These are phyloP conservation scores for Drosophila truncata DNA, from an alignment of 1,140 invertebrate species.

Conservation along the genomic window DNA sequence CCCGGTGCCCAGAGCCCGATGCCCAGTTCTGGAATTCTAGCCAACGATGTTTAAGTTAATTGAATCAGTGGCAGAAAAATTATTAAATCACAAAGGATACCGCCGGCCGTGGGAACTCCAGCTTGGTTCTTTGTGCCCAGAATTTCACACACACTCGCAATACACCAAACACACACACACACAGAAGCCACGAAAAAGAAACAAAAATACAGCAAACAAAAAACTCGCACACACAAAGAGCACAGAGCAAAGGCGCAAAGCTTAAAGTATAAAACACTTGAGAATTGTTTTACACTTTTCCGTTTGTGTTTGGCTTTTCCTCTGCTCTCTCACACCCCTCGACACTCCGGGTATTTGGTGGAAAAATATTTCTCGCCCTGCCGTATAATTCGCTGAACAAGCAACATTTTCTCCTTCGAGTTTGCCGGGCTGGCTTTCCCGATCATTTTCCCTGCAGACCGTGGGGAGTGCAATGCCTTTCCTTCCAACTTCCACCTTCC, in stretches of 20 bases:
- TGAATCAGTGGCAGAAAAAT: conserved; percentile 71
- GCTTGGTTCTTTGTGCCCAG: conserved; percentile 10
- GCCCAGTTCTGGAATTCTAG: conserved; percentile 35
- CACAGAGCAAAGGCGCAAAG: conserved; percentile 61
- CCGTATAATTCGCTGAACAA: conserved; percentile 38
- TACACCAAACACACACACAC: conserved; percentile 38
- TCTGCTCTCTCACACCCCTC: not conserved
- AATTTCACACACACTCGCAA: conserved; percentile 2
- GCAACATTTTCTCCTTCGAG: conserved; percentile 13
- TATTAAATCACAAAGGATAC: conserved; percentile 64
- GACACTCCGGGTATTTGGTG: conserved; percentile 6
- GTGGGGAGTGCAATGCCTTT: conserved; percentile 34
- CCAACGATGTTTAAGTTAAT: conserved; percentile 47
- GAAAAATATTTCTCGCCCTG: conserved; percentile 53
- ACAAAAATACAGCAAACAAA: conserved; percentile 31
- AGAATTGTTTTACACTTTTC: conserved; percentile 80
- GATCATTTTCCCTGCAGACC: conserved; percentile 27
- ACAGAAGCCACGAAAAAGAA: conserved; percentile 4
- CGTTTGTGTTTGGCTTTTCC: conserved; percentile 40
- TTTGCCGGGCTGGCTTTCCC: conserved; percentile 3
- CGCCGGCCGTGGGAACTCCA: conserved; percentile 62
- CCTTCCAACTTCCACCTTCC: not conserved
- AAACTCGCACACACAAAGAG: conserved; percentile 17
- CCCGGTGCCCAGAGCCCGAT: not conserved
- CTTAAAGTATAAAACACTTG: conserved; percentile 79